Base-by-base conservation (phyloP, 2,113 vertebrate genomes). In the Anas platyrhynchos region DNA sequence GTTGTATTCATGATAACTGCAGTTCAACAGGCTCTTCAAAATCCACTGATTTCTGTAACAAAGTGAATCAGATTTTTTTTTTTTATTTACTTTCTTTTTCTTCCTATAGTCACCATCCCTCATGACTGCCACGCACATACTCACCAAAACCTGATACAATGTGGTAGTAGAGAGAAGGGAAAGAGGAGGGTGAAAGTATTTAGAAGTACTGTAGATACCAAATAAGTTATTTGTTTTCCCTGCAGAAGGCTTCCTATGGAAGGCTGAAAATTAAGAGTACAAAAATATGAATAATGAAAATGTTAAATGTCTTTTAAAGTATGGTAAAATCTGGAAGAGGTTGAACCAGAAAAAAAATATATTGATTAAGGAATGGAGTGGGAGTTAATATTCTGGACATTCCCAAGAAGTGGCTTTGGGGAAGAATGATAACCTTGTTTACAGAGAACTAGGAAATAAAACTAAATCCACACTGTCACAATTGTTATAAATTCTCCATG, bases 141-240 rank as follows among this genome's bases (percentile, higher is more conserved):
- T 59, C 16, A 0, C 69, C 69, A 67, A 92, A 96, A 95, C 59
- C 80, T 95, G 89, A 77, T 86, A 96, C 73, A 92, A 96, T 77
- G 65, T 95, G 91, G 77, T 96, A 91, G 91, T 84, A 83, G 69
- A 88, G 55, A 88, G 88, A 95, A 93, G 44, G 41, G n/a, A 88
- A 86, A 93, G 14, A 62, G 17, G 11, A 88, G 4, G 8, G 21
- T 0, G 8, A 69, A 83, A 71, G 31, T 22, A 44, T 66, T 90
- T 54, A 72, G 9, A 79, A 83, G 17, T 74, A 54, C 27, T 71
- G 21, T 31, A 48, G 17, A 36, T 48, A 83, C 48, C 23, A 86
- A 86, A 62, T 63, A 55, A 41, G 52, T 66, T 16, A 74, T 13
- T 5, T 66, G 15, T 71, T 95, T 95, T 86, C 41, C 3, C 0